phyloP scores from a whole-genome alignment of 2,888 invertebrate species.

The Hylaea fasciaria region DNA sequence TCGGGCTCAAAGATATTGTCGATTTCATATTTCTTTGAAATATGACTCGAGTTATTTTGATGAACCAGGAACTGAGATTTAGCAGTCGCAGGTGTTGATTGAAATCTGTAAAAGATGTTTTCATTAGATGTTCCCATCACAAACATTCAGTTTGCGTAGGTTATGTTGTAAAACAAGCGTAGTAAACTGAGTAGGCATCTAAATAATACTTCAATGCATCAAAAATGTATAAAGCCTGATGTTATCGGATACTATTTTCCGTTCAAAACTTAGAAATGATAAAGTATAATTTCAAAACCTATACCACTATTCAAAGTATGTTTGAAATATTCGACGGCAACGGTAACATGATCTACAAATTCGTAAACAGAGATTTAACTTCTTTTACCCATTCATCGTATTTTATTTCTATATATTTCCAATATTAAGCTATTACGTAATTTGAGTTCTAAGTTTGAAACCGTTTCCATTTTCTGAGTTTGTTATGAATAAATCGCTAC shows the following conservation, averaged over 20 bases:
- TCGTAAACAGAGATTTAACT: slow-evolving; percentile 34
- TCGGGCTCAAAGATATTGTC: slow-evolving; percentile 52
- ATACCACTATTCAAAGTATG: slow-evolving; percentile 39
- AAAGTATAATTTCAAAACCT: slow-evolving; percentile 41
- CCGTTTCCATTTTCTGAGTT: slow-evolving; percentile 25
- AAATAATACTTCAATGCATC: slow-evolving; percentile 17
- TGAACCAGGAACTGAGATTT: slow-evolving; percentile 41
- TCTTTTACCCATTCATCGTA: slow-evolving; percentile 29
- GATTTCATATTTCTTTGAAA: slow-evolving; percentile 58
- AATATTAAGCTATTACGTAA: slow-evolving; percentile 38
- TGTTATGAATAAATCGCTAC: slow-evolving; percentile 53
- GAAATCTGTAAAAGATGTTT: slow-evolving; percentile 21
- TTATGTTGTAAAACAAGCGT: not conserved
- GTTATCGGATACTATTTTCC: slow-evolving; percentile 30
- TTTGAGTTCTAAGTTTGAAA: slow-evolving; percentile 32
- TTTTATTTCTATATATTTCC: slow-evolving; percentile 31
- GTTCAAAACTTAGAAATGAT: slow-evolving; percentile 32
- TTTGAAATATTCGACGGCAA: slow-evolving; percentile 40
- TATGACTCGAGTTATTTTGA: slow-evolving; percentile 49
- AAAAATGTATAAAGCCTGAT: slow-evolving; percentile 15
- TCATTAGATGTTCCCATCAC: slow-evolving; percentile 9
- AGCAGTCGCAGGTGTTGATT: slow-evolving; percentile 34
- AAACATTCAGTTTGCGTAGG: not conserved
- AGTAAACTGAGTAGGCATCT: slow-evolving; percentile 19
- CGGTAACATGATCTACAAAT: slow-evolving; percentile 43